phyloP scores from a whole-genome alignment of 2,888 invertebrate genomes.

The Leucoma salicis region DNA sequence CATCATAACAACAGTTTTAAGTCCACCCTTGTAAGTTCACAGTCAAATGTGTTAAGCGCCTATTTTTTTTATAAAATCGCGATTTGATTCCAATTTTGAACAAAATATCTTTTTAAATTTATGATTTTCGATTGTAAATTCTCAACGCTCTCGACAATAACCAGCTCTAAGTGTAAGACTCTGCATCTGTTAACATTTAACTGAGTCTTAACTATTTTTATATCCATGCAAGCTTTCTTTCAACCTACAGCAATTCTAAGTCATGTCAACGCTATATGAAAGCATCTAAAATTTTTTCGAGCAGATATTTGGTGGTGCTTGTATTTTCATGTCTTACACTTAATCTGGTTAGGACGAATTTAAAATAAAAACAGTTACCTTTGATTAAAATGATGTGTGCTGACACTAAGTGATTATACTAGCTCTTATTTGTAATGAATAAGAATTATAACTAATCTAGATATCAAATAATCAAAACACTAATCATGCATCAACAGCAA shows the following conservation, averaged over 20 bases:
- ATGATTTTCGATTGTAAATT: constrained; percentile 62
- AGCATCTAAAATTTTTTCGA: constrained; percentile 50
- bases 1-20: constrained; percentile 64
- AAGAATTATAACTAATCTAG: constrained; percentile 52
- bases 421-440: constrained; percentile 72
- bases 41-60: constrained; percentile 61
- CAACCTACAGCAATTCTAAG: constrained; percentile 54
- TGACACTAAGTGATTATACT: constrained; percentile 72
- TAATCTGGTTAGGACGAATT: constrained; percentile 59
- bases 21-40: constrained; percentile 45
- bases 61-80: constrained; percentile 46
- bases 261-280: constrained; percentile 41
- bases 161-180: constrained; percentile 76
- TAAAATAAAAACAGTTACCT: constrained; percentile 57
- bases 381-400: constrained; percentile 75
- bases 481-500: constrained; percentile 78
- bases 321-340: constrained; percentile 67
- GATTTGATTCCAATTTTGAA: constrained; percentile 29
- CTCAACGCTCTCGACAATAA: constrained; percentile 81
- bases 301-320: constrained; percentile 36
- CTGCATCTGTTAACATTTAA: constrained; percentile 26
- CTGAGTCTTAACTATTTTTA: constrained; percentile 49
- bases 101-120: constrained; percentile 27
- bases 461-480: constrained; percentile 52
- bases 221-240: constrained; percentile 55